Percentiles rank a stretch among this genome's conserved stretches.
Evolutionary conservation across 2,888 invertebrate genomes (phyloP).

Genomic region (Spodoptera picta): DNA sequence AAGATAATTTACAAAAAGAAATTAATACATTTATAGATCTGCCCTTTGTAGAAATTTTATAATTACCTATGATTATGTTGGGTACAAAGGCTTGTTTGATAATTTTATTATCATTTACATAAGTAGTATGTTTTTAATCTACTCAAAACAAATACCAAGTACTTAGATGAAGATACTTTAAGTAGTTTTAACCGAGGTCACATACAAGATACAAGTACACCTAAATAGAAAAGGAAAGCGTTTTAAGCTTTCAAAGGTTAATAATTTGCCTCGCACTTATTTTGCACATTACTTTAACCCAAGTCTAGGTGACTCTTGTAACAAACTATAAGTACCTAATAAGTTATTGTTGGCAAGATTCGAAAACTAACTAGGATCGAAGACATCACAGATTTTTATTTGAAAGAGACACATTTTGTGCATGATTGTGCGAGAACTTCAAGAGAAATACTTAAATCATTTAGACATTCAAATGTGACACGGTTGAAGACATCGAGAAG

Average conservation of each 20-base stretch:
- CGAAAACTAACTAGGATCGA: conserved; percentile 17
- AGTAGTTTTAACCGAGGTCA: too few species aligned
- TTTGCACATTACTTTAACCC: conserved; percentile 25
- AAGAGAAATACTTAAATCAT: conserved; percentile 23
- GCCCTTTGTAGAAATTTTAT: too few species aligned
- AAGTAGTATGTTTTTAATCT: too few species aligned
- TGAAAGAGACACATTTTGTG: conserved; percentile 40
- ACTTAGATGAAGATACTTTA: too few species aligned
- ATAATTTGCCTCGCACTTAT: conserved; percentile 7
- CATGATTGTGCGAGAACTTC: conserved; percentile 51
- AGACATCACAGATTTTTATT: conserved; percentile 35
- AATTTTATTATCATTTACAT: too few species aligned
- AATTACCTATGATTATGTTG: conserved; percentile 1
- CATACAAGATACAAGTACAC: too few species aligned
- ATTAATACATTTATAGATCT: too few species aligned
- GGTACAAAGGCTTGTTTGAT: neutral
- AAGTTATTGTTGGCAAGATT: conserved; percentile 19
- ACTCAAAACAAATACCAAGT: too few species aligned
- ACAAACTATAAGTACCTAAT: conserved; percentile 10
- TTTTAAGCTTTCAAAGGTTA: neutral
- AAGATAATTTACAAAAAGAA: conserved; percentile 1
- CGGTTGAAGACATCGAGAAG: conserved; percentile 47
- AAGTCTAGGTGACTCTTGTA: conserved; percentile 7
- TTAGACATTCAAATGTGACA: conserved; percentile 22
- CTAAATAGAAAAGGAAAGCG: neutral